Base-by-base conservation (phyloP, 1,140 invertebrate genomes). In the Euura saliciscinereae region DNA sequence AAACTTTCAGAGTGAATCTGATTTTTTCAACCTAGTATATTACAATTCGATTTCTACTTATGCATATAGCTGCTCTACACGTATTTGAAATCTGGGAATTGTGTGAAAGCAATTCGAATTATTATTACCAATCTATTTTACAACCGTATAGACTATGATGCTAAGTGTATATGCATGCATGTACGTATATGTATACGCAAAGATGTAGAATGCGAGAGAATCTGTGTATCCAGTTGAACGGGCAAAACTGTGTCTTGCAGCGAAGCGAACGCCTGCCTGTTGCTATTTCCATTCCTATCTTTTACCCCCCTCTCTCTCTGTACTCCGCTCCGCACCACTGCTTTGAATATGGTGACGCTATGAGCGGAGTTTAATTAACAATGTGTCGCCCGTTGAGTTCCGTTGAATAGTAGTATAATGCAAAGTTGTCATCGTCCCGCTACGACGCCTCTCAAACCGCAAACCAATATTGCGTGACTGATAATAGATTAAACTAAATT, bases 311-410 rank as follows among this genome's bases (percentile, higher is more conserved):
- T 28, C 28, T 28, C 28, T 28, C 28, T 28, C 28, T 28, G 28
- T 1, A 28, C 28, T 11, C 51, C 51, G 51, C 51, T 59, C 51
- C 28, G 28, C 28, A 28, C 28, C 28, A 28, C 28, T 28, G 51
- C 51, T 59, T 59, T 59, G 8, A 59, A 59, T 59, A 59, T 59
- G 51, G 51, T n/a, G 51, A 59, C 13, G 51, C 51, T 59, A n/a
- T n/a, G 51, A n/a, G 51, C 51, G 51, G 51, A 59, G 51, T 59
- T 59, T 59, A 59, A 59, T 59, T 59, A 59, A 59, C 51, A 59
- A 59, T 59, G 51, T 59, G 51, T 59, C 51, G 51, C 51, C 51
- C 51, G 13, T 28, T 59, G 51, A 59, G 51, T 59, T 59, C 51
- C 6, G 51, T n/a, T 8, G 51, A 59, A 59, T 59, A n/a, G 51